These are phyloP conservation scores for Anoplophora glabripennis DNA, from an alignment of 1,140 invertebrate genomes.

Conservation along the genomic window DNA sequence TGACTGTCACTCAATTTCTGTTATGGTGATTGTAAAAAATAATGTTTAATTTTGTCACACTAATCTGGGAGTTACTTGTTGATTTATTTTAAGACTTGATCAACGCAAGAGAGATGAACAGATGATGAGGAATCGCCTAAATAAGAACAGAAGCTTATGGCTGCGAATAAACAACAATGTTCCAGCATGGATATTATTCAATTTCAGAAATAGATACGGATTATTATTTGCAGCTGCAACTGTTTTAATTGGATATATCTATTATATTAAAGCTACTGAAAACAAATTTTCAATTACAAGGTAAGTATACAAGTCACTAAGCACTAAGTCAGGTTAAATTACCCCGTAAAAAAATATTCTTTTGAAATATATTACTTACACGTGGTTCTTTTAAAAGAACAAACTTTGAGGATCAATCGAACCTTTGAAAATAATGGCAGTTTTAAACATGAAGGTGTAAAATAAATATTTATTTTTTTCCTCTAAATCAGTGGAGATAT, in stretches of 20 bases:
- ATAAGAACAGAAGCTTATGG: slow-evolving; percentile 38
- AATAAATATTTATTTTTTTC: too few relatives aligned
- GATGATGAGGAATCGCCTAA: slow-evolving; percentile 47
- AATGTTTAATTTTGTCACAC: neutral
- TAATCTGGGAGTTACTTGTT: neutral
- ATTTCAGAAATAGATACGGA: slow-evolving; percentile 47
- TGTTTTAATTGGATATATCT: slow-evolving; percentile 54
- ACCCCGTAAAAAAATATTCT: too few relatives aligned
- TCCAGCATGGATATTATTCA: slow-evolving; percentile 39
- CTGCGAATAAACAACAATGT: slow-evolving; percentile 38
- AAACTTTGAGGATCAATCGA: too few relatives aligned
- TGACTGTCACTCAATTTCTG: neutral
- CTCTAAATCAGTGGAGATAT: too few relatives aligned
- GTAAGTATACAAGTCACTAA: too few relatives aligned
- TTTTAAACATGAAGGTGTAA: too few relatives aligned
- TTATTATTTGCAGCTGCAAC: slow-evolving; percentile 53
- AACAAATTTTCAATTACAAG: slow-evolving; percentile 31
- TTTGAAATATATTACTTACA: too few relatives aligned
- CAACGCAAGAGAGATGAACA: slow-evolving; percentile 53
- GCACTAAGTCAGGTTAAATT: too few relatives aligned
- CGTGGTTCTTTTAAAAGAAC: too few relatives aligned
- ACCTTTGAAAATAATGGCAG: too few relatives aligned
- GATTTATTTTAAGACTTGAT: slow-evolving; percentile 50
- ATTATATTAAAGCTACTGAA: slow-evolving; percentile 51
- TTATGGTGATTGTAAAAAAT: neutral